Conservation (phyloP, 2,797 vertebrate genomes). For the Nothura maculosa region DNA sequence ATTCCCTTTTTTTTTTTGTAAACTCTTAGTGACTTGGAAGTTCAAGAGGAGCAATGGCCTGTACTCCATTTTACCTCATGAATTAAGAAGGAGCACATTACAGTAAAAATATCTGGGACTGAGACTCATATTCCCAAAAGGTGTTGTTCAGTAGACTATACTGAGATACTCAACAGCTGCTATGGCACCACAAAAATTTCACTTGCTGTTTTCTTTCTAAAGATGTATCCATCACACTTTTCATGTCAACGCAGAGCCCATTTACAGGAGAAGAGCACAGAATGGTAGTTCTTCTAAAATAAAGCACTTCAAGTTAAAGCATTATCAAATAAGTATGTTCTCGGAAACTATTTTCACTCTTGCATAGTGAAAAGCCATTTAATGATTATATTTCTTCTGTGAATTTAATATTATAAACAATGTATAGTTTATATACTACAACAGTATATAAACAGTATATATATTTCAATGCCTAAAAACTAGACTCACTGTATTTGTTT, state of each 20-base stretch:
- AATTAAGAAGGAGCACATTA: not conserved
- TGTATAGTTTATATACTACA: too few relatives aligned
- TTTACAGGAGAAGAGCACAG: too few relatives aligned
- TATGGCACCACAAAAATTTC: not conserved
- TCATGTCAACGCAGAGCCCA: not conserved
- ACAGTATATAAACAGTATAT: too few relatives aligned
- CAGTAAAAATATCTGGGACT: not conserved
- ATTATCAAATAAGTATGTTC: not conserved
- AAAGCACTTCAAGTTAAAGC: not conserved
- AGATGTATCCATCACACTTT: too few relatives aligned
- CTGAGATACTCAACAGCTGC: not conserved
- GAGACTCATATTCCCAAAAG: not conserved
- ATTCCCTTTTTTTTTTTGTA: too few relatives aligned
- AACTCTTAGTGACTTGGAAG: not conserved
- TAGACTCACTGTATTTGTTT: not conserved
- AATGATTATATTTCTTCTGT: not conserved
- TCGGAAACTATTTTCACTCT: not conserved
- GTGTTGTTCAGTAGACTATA: not conserved
- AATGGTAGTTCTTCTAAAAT: not conserved
- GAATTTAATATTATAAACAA: not conserved
- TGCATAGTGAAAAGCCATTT: not conserved
- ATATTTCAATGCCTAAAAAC: not conserved
- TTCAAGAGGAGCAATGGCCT: not conserved
- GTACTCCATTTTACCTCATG: too few relatives aligned
- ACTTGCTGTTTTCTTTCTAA: not conserved